These are phyloP conservation scores for Cacoxenus indagator DNA, from an alignment of 2,888 invertebrate genomes.

Conservation along the genomic window DNA sequence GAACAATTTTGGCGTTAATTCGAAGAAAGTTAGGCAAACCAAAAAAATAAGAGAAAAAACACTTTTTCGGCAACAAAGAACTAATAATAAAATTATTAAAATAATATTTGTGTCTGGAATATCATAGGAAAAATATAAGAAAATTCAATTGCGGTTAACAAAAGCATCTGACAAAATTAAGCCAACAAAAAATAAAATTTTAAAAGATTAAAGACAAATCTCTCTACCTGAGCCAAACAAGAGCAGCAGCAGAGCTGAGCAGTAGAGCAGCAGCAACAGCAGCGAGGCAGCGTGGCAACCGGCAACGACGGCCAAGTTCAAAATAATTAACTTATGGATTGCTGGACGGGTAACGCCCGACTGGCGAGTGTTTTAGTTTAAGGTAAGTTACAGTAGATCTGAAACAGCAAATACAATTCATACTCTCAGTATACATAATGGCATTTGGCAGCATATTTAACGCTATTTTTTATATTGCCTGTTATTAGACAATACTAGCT, in stretches of 20 bases:
- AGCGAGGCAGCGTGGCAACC: conserved; percentile 37
- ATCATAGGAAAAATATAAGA: no score
- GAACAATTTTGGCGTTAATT: conserved; percentile 12
- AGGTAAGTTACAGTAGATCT: conserved; percentile 61
- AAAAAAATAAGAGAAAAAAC: conserved; percentile 11
- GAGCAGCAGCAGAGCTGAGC: conserved; percentile 28
- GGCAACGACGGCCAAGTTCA: conserved; percentile 65
- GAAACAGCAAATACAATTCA: no score
- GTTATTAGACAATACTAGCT: no score
- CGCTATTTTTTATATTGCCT: no score
- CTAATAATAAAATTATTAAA: no score
- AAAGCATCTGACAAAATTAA: no score
- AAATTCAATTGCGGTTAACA: no score
- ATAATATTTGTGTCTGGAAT: no score
- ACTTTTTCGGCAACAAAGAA: conserved; percentile 23
- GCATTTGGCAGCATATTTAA: no score
- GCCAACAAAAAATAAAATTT: conserved; percentile 20
- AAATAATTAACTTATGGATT: conserved; percentile 72
- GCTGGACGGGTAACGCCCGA: conserved; percentile 73
- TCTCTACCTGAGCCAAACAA: conserved; percentile 35
- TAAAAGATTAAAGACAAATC: conserved; percentile 26
- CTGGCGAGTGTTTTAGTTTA: conserved; percentile 72
- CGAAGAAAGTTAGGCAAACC: conserved; percentile 26
- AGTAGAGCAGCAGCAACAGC: conserved; percentile 36
- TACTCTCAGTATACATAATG: no score